Conservation (phyloP, 2,113 vertebrate species). For the Indri indri region DNA sequence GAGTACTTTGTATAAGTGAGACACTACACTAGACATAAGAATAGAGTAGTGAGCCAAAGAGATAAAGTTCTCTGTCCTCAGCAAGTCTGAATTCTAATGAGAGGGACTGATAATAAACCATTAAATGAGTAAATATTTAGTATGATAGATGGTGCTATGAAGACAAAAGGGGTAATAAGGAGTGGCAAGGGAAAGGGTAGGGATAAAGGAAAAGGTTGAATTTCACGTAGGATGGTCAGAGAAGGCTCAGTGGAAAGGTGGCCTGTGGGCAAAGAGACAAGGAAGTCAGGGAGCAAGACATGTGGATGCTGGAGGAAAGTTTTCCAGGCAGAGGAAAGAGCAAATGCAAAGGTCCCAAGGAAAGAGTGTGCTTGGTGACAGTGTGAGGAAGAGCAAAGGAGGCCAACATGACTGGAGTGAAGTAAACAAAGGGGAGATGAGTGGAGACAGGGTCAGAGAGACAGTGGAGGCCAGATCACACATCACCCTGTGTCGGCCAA, state of each 20-base stretch:
- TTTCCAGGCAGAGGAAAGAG: not conserved
- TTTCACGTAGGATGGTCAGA: not conserved
- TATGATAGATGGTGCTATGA: too few species aligned
- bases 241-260: not conserved
- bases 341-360: not conserved
- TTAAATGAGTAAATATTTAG: not conserved
- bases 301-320: not conserved
- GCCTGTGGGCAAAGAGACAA: not conserved
- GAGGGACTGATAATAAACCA: not conserved
- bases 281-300: too few species aligned
- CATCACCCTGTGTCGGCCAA: accelerated
- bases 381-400: not conserved
- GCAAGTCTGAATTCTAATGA: not conserved
- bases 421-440: not conserved
- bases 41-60: not conserved
- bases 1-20: not conserved
- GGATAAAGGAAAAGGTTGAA: not conserved
- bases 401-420: not conserved
- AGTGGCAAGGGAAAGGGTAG: not conserved
- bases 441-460: not conserved
- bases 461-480: not conserved
- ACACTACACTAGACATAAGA: not conserved
- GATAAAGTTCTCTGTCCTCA: not conserved
- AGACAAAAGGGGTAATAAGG: too few species aligned
- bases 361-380: not conserved